These are phyloP conservation scores for Actinia tenebrosa DNA, from an alignment of 64 coral and sea anemone genomes.

Conservation along the genomic window DNA sequence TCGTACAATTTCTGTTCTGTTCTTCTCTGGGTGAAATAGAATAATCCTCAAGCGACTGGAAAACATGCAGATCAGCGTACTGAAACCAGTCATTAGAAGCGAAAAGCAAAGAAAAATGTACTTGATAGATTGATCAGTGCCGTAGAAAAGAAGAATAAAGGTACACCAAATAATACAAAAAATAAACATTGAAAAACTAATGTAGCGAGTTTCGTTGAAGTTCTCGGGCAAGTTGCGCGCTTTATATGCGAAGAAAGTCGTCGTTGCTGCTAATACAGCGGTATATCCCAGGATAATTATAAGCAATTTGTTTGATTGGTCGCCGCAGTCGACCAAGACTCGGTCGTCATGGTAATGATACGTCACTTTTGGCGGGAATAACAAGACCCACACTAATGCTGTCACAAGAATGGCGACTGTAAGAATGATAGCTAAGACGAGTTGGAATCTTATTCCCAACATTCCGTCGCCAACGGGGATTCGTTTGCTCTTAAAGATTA, in stretches of 20 bases:
- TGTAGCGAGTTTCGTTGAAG: constrained; percentile 83
- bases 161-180: constrained; percentile 68
- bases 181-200: constrained; percentile 84
- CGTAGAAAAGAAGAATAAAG: constrained; percentile 51
- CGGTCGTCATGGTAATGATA: constrained; percentile 40
- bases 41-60: constrained; percentile 58
- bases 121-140: constrained; percentile 34
- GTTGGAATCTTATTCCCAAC: constrained; percentile 58
- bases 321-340: constrained; percentile 64
- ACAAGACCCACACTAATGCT: constrained; percentile 35
- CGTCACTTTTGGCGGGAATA: constrained; percentile 63
- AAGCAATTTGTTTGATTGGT: constrained; percentile 53
- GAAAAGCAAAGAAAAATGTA: constrained; percentile 47
- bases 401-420: constrained; percentile 27
- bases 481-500: constrained; percentile 71
- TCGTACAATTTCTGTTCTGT: constrained; percentile 62
- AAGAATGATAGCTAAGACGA: constrained; percentile 55
- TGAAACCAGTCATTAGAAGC: constrained; percentile 57
- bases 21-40: constrained; percentile 81
- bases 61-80: constrained; percentile 70
- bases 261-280: constrained; percentile 69
- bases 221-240: constrained; percentile 68
- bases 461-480: constrained; percentile 38
- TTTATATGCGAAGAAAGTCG: constrained; percentile 72
- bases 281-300: constrained; percentile 78